phyloP scores from a whole-genome alignment of 2,888 invertebrate species.

The Xestia c-nigrum region DNA sequence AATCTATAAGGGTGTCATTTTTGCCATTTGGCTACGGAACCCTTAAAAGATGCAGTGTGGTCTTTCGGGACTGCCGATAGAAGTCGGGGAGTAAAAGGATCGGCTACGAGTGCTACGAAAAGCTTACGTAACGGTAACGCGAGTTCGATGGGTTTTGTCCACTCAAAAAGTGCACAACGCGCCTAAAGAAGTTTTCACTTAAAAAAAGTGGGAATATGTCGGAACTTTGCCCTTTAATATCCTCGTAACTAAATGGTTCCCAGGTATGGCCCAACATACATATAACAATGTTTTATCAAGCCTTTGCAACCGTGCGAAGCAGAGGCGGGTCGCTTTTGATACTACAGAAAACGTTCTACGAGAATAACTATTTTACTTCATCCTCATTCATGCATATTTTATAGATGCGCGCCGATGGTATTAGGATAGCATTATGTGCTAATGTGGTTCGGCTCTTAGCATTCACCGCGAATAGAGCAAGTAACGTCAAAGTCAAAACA shows the following conservation, averaged over 20 bases:
- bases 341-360: not conserved
- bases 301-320: not conserved
- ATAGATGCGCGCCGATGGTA: not conserved
- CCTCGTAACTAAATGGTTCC: not conserved
- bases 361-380: not conserved
- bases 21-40: too few relatives aligned
- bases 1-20: too few relatives aligned
- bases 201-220: not conserved
- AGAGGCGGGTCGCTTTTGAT: not conserved
- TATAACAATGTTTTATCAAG: not conserved
- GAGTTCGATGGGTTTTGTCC: too few relatives aligned
- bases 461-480: not conserved
- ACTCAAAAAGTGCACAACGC: too few relatives aligned
- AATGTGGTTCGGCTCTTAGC: constrained; percentile 7
- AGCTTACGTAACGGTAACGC: too few relatives aligned
- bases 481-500: not conserved
- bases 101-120: too few relatives aligned
- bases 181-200: too few relatives aligned
- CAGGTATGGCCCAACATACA: not conserved
- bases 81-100: too few relatives aligned
- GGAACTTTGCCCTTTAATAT: not conserved
- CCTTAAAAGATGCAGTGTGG: too few relatives aligned
- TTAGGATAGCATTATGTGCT: constrained; percentile 18
- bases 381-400: constrained; percentile 5
- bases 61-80: too few relatives aligned